Conservation (phyloP, 1,140 invertebrate genomes). For the Drosophila sechellia region DNA sequence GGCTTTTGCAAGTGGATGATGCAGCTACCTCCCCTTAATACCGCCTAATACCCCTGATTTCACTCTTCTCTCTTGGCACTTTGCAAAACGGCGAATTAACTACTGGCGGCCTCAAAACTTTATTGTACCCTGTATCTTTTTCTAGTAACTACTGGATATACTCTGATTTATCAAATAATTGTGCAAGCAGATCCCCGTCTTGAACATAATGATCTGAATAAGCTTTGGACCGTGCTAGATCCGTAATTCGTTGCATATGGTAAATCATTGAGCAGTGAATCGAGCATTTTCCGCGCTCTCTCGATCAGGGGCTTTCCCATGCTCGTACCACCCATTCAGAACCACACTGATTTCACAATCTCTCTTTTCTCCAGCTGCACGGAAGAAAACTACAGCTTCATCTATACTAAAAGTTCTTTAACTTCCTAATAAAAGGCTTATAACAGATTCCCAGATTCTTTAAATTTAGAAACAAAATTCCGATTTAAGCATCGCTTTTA, state of each 20-base stretch:
- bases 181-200: conserved; percentile 9
- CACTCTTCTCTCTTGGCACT: conserved; percentile 37
- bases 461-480: not conserved
- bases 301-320: conserved; percentile 10
- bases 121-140: conserved; percentile 20
- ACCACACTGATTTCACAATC: conserved; percentile 11
- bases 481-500: no score
- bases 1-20: conserved; percentile 41
- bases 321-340: conserved; percentile 7
- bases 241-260: conserved; percentile 18
- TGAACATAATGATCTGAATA: conserved; percentile 16
- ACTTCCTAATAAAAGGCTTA: no score
- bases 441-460: not conserved
- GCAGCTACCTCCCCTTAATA: conserved; percentile 6
- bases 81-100: conserved; percentile 24
- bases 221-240: conserved; percentile 15
- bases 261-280: conserved; percentile 23
- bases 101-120: conserved; percentile 6
- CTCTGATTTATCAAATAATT: conserved; percentile 48
- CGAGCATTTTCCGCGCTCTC: conserved; percentile 21
- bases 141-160: not conserved
- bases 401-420: not conserved
- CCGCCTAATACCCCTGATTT: conserved; percentile 20
- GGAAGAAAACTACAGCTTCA: not conserved
- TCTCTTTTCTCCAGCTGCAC: conserved; percentile 11